Evolutionary conservation across 1,140 invertebrate genomes (phyloP).

Genomic region (Drosophila sp.): DNA sequence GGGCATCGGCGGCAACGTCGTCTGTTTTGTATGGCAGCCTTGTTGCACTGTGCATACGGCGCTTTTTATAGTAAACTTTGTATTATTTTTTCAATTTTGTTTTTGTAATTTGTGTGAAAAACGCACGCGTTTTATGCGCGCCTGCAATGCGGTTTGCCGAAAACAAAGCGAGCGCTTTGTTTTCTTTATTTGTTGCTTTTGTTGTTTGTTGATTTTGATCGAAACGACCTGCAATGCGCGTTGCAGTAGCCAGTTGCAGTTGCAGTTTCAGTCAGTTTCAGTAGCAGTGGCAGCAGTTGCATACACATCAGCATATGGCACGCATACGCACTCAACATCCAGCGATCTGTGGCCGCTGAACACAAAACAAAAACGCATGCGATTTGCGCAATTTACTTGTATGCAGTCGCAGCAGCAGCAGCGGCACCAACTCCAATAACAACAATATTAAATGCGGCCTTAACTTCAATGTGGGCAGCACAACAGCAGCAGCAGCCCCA

Average conservation of each 20-base stretch:
- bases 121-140: slow-evolving; percentile 49
- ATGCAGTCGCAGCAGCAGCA: slow-evolving; percentile 25
- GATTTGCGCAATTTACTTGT: slow-evolving; percentile 69
- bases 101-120: slow-evolving; percentile 19
- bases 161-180: slow-evolving; percentile 74
- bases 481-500: slow-evolving; percentile 33
- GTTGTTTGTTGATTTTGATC: slow-evolving; percentile 67
- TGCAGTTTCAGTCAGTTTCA: slow-evolving; percentile 13
- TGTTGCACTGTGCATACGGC: slow-evolving; percentile 22
- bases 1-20: neutral
- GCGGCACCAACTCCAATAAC: neutral
- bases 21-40: slow-evolving; percentile 27
- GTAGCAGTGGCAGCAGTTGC: slow-evolving; percentile 2
- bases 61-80: slow-evolving; percentile 41
- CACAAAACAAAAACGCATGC: slow-evolving; percentile 59
- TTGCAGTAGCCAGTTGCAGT: slow-evolving; percentile 17
- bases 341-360: slow-evolving; percentile 34
- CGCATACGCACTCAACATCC: slow-evolving; percentile 50
- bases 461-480: slow-evolving; percentile 57
- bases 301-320: slow-evolving; percentile 38
- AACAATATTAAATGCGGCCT: neutral
- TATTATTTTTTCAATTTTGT: slow-evolving; percentile 9
- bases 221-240: slow-evolving; percentile 49
- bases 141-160: slow-evolving; percentile 75
- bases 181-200: slow-evolving; percentile 34